Evolutionary conservation across 2,888 invertebrate genomes (phyloP).

Genomic region (Agrypnus murinus): DNA sequence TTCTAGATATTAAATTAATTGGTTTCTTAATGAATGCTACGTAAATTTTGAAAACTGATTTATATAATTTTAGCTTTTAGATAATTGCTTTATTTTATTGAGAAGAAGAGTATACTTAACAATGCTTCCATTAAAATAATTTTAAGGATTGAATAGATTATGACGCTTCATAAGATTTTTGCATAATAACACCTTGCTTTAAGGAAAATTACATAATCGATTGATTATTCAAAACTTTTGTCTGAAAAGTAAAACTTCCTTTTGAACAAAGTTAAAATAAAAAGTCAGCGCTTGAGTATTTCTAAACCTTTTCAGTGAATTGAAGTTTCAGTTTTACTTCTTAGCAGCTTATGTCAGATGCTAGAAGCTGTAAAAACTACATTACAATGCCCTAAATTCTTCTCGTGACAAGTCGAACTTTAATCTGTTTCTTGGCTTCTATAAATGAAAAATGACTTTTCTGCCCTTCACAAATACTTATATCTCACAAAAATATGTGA

Average conservation of each 20-base stretch:
- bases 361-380: conserved; percentile 6
- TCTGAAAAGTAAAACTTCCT: conserved; percentile 14
- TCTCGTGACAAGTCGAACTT: conserved; percentile 10
- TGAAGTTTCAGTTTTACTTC: conserved; percentile 15
- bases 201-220: conserved; percentile 17
- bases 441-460: conserved; percentile 21
- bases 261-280: not conserved
- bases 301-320: conserved; percentile 9
- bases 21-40: too few species aligned
- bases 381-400: conserved; percentile 18
- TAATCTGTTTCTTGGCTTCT: conserved; percentile 12
- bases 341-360: not conserved
- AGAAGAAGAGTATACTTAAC: too few species aligned
- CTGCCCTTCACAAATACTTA: conserved; percentile 4
- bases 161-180: not conserved
- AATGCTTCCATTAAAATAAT: conserved; percentile 3
- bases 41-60: too few species aligned
- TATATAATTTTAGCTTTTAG: not conserved
- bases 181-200: not conserved
- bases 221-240: conserved; percentile 12
- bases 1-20: too few species aligned
- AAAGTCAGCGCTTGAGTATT: conserved; percentile 8
- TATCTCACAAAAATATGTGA: conserved; percentile 6
- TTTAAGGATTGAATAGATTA: not conserved
- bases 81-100: not conserved